Percentiles rank a stretch among this genome's conserved stretches.
Conservation (phyloP, 1,140 invertebrate genomes). For the Drosophila athabasca region DNA sequence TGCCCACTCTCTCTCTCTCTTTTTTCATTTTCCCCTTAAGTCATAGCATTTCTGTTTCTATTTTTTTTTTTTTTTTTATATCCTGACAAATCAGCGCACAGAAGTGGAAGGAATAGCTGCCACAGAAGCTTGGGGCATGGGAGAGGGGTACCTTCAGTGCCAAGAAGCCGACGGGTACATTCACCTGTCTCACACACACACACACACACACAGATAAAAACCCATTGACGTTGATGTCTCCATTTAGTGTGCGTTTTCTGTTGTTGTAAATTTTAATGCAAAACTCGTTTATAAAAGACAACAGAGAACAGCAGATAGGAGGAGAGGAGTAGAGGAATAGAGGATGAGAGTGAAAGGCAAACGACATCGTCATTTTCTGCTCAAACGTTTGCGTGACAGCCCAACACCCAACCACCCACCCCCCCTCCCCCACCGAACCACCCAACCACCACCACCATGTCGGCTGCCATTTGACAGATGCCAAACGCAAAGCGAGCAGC, state of each 20-base stretch:
- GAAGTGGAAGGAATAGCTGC: conserved; percentile 26
- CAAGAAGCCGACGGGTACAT: conserved; percentile 55
- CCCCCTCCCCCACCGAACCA: conserved; percentile 7
- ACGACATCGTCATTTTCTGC: conserved; percentile 58
- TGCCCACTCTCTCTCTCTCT: neutral
- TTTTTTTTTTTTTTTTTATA: conserved; percentile 21
- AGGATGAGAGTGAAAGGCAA: conserved; percentile 23
- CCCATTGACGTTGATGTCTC: conserved; percentile 48
- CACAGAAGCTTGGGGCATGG: neutral
- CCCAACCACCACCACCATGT: conserved; percentile 5
- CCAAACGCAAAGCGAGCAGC: conserved; percentile 70
- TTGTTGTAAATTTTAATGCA: conserved; percentile 73
- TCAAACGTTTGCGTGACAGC: conserved; percentile 71
- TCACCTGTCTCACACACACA: conserved; percentile 53
- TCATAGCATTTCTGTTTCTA: conserved; percentile 48
- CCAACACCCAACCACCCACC: conserved; percentile 32
- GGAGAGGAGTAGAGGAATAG: neutral
- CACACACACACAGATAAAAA: neutral
- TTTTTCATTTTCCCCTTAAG: conserved; percentile 10
- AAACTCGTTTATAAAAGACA: conserved; percentile 65
- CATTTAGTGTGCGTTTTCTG: conserved; percentile 56
- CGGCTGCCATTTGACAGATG: conserved; percentile 72
- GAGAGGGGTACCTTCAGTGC: conserved; percentile 39
- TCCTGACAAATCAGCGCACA: conserved; percentile 45
- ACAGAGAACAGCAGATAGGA: conserved; percentile 7